Base-by-base conservation (phyloP, 1,140 invertebrate species). In the Leptinotarsa defecta region DNA sequence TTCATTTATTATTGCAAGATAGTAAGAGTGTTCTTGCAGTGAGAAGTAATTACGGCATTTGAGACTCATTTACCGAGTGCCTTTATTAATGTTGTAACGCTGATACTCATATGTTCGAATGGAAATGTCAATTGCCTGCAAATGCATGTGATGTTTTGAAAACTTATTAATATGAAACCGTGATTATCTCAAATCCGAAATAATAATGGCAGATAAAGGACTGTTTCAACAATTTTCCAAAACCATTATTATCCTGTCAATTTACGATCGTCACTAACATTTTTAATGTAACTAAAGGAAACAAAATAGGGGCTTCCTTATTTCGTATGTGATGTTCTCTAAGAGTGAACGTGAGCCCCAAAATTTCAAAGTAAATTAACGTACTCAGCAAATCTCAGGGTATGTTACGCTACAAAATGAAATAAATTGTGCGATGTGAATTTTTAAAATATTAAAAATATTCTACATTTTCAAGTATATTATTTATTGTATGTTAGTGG, bases 1-100 rank as follows among this genome's bases (percentile, higher is more conserved):
- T 57, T 57, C 52, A 57, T 57, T 17, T 57, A 57, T 57, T 57
- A 57, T 57, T 57, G 52, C 52, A 57, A 57, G 52, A 57, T 57
- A 57, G 52, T 17, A 57, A 57, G 52, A 57, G 52, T 57, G n/a
- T 57, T 57, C 52, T 57, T 57, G 52, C 52, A 57, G n/a, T 57
- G 52, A 19, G 52, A 57, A 19, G 15, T 57, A 57, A 13, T 57
- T 57, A n/a, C n/a, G 17, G n/a, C n/a, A 57, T 57, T 57, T n/a
- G 52, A 57, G 52, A 57, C 4, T 57, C 52, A n/a, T 57, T 57
- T 57, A 57, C 52, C 2, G n/a, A 57, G 17, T 19, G 52, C 17
- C 15, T 57, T 57, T 57, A 57, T 57, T 57, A 15, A 13, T 57
- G 49, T 57, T 15, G 13, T 6, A 57, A 13, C n/a, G 49, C 13